Evolutionary conservation across 2,797 vertebrate species (phyloP).

Genomic region (Echiichthys vipera): DNA sequence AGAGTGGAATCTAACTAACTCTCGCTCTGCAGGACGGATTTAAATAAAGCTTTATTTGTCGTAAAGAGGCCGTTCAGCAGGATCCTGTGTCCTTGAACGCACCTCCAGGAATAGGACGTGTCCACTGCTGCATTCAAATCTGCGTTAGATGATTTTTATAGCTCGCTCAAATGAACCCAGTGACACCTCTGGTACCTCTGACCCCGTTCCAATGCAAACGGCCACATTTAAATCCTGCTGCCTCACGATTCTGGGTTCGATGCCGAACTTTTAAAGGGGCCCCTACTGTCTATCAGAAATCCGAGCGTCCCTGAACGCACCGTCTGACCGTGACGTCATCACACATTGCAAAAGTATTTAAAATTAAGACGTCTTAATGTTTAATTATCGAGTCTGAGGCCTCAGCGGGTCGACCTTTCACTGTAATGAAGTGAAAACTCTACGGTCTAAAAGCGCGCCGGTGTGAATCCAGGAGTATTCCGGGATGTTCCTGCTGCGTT

Average conservation of each 20-base stretch:
- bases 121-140: constrained; percentile 3
- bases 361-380: too few species aligned
- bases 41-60: neutral
- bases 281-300: neutral
- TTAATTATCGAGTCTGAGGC: neutral
- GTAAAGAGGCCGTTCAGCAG: neutral
- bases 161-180: neutral
- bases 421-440: too few species aligned
- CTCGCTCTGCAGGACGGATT: too few species aligned
- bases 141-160: neutral
- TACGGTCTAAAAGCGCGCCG: too few species aligned
- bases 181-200: neutral
- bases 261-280: neutral
- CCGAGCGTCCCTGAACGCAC: too few species aligned
- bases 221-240: too few species aligned
- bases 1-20: too few species aligned
- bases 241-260: too few species aligned
- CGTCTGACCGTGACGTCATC: neutral
- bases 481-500: too few species aligned
- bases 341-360: too few species aligned
- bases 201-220: neutral
- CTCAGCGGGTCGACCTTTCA: neutral
- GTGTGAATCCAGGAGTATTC: constrained; percentile 42
- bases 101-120: constrained; percentile 11
- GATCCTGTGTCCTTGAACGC: neutral